Base-by-base conservation (phyloP, 2,888 invertebrate genomes). In the Cantharis flavilabris region DNA sequence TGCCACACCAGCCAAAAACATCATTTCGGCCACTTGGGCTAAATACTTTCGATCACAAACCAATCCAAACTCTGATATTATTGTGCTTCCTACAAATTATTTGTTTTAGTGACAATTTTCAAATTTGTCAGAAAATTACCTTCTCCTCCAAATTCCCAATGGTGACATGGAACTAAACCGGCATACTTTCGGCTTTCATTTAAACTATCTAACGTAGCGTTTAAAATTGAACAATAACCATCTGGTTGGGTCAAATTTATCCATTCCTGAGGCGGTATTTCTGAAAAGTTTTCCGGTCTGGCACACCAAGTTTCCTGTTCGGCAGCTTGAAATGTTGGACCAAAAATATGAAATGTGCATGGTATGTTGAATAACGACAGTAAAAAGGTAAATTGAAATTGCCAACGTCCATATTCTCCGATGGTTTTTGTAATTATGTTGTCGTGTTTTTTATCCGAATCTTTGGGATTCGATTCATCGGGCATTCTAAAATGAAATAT, bases 291-390 rank as follows among this genome's bases (percentile, higher is more conserved):
- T 0, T 88, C 87, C 1, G 94, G 94, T 73, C 90, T 88, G 74
- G 91, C 90, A 85, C 95, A 95, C 94, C 94, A 94, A 84, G 91
- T 93, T 67, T 92, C 91, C 79, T 92, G 90, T 79, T 91, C 90
- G 82, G 91, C 91, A 71, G 93, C 93, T 90, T 93, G 93, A 87
- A 95, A 95, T 0, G 94, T 93, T 62, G 94, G 92, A 72, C 93
- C 91, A 87, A 93, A 94, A 84, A 95, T 95, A 88, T 95, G 95
- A 89, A 94, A 95, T 64, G 95, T 95, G 88, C 94, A 94, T 2
- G 95, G 95, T 83, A 95, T 91, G 84, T 95, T 95, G 89, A 94
- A 93, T 69, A 95, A 89, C 2, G 95, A 93, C 79, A 95, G 88
- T 67, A 95, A 89, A 84, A 95, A 92, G 3, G 95, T 95, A 89